A percentile compares a stretch with the other conserved stretches of the same genome.
phyloP scores from a whole-genome alignment of 2,113 vertebrate species.

The Elaphurus davidianus region DNA sequence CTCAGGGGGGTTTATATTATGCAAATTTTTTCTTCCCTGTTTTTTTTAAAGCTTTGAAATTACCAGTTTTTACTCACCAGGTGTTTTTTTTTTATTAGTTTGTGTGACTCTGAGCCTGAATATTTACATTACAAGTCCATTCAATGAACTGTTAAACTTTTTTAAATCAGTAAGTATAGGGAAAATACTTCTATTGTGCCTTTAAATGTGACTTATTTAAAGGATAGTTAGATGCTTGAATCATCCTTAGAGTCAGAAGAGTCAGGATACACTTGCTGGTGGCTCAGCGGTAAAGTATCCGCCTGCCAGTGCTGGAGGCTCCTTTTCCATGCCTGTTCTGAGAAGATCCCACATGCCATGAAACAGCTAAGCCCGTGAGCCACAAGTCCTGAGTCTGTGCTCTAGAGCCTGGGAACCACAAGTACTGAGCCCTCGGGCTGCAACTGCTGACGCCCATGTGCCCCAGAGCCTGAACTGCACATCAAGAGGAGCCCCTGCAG shows the following conservation, averaged over 20 bases:
- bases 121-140: constrained; percentile 48
- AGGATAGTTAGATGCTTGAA: not conserved
- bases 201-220: constrained; percentile 27
- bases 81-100: constrained; percentile 34
- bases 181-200: not conserved
- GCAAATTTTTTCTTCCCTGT: not conserved
- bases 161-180: not conserved
- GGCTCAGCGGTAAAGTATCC: no score
- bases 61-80: constrained; percentile 17
- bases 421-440: no score
- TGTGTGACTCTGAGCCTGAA: constrained; percentile 16
- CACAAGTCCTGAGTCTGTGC: no score
- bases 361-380: no score
- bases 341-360: no score
- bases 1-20: not conserved
- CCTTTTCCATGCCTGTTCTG: no score
- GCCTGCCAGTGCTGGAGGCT: no score
- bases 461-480: no score
- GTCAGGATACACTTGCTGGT: not conserved
- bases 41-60: constrained; percentile 9
- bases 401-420: no score
- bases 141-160: not conserved
- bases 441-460: no score
- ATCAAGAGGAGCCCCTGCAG: no score
- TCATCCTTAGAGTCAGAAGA: not conserved